A percentile compares a stretch with the other conserved stretches of the same genome.
phyloP scores from a whole-genome alignment of 2,113 vertebrate species.

The Pelvicachromis taeniatus region DNA sequence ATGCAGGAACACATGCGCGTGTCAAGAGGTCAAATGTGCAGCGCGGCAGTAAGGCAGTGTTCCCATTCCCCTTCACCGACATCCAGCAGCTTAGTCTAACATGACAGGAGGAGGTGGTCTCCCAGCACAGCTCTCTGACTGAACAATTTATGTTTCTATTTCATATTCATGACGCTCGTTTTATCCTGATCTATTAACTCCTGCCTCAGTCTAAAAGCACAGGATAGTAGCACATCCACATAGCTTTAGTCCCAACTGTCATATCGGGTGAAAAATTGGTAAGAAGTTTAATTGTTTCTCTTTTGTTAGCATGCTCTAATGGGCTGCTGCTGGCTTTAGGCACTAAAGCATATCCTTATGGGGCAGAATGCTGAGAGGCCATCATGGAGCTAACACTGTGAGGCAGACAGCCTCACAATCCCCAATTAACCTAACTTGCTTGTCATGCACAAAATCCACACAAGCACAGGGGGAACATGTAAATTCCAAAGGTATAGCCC shows the following conservation, averaged over 20 bases:
- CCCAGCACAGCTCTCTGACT: background rate
- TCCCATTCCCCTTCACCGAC: conserved; percentile 1
- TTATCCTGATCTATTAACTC: background rate
- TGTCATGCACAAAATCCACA: background rate
- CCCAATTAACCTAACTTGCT: background rate
- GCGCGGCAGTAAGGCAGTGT: background rate
- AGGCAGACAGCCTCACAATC: background rate
- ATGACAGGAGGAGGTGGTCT: background rate
- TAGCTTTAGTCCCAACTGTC: background rate
- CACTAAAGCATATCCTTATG: background rate
- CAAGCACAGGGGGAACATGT: background rate
- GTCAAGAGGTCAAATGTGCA: conserved; percentile 8
- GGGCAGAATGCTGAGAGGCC: background rate
- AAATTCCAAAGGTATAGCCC: background rate
- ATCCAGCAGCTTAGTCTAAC: conserved; percentile 5
- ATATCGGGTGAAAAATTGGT: background rate
- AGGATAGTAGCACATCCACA: background rate
- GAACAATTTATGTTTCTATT: background rate
- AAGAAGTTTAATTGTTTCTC: background rate
- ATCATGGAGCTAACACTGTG: background rate
- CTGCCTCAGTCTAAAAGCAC: background rate
- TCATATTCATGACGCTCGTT: background rate
- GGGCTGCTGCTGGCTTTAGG: background rate
- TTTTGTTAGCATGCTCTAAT: background rate
- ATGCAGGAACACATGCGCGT: background rate